A percentile compares a stretch with the other conserved stretches of the same genome.
These are phyloP conservation scores for Campoletis raptor DNA, from an alignment of 2,888 invertebrate genomes.

Conservation along the genomic window DNA sequence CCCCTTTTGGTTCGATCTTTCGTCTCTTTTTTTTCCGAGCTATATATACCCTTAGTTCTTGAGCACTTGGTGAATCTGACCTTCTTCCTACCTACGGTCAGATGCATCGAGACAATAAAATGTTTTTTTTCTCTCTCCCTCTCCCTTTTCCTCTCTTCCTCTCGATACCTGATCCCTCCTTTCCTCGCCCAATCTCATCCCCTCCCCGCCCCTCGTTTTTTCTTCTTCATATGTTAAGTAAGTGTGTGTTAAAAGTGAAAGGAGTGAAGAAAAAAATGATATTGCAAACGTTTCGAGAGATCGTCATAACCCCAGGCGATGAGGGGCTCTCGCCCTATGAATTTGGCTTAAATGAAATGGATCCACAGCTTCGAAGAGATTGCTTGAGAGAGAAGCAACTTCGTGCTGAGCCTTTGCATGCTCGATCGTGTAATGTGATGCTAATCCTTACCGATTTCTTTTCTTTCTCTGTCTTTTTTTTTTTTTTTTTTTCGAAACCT, in stretches of 20 bases:
- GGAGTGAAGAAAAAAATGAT: conserved; percentile 55
- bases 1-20: conserved; percentile 53
- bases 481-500: conserved; percentile 19
- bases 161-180: conserved; percentile 66
- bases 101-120: conserved; percentile 84
- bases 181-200: conserved; percentile 65
- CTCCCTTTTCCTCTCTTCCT: conserved; percentile 73
- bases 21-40: conserved; percentile 56
- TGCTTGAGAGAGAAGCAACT: conserved; percentile 22
- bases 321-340: conserved; percentile 79
- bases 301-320: conserved; percentile 74
- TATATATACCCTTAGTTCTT: conserved; percentile 41
- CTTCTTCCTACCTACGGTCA: conserved; percentile 82
- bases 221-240: conserved; percentile 28
- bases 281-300: conserved; percentile 55
- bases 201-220: conserved; percentile 18
- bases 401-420: conserved; percentile 43
- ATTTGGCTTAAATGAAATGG: conserved; percentile 85
- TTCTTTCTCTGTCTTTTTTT: conserved; percentile 34
- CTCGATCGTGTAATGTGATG: conserved; percentile 81
- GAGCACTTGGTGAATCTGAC: conserved; percentile 67
- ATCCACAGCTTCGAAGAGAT: conserved; percentile 73
- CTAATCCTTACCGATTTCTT: conserved; percentile 79
- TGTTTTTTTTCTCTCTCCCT: conserved; percentile 69
- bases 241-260: conserved; percentile 25